Evolutionary conservation across 2,797 vertebrate species (phyloP).

Genomic region (Dryobates pubescens): DNA sequence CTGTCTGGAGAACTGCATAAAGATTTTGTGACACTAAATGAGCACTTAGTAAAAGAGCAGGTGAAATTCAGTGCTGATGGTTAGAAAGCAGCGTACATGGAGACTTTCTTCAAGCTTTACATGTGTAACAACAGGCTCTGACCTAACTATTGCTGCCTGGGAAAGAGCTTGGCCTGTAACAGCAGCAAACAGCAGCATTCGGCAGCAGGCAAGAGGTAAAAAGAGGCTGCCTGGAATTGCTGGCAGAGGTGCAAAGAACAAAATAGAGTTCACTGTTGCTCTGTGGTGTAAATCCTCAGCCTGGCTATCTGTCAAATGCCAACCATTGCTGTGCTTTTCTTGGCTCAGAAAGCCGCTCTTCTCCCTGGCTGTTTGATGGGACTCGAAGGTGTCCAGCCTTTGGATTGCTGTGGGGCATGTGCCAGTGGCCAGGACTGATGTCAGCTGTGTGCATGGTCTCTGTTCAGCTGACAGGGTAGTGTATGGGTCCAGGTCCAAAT

Average conservation of each 20-base stretch:
- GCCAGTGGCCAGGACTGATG: rapidly evolving
- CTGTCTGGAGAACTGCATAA: not conserved
- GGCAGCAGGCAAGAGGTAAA: not conserved
- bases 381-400: not conserved
- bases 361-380: not conserved
- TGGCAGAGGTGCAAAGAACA: not conserved
- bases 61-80: constrained; percentile 2
- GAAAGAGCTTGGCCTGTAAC: not conserved
- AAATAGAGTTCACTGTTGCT: not conserved
- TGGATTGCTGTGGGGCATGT: not conserved
- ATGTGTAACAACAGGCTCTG: not conserved
- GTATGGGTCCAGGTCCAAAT: not conserved
- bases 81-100: not conserved
- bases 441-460: rapidly evolving
- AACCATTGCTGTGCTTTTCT: not conserved
- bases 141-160: not conserved
- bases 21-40: not conserved
- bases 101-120: not conserved
- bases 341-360: not conserved
- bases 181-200: not conserved
- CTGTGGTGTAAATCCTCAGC: not conserved
- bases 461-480: not conserved
- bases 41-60: not conserved
- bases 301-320: not conserved
- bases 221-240: not conserved